These are phyloP conservation scores for Spongilla lacustris DNA, from an alignment of 37 sponge, comb jelly and placozoan genomes.

Conservation along the genomic window DNA sequence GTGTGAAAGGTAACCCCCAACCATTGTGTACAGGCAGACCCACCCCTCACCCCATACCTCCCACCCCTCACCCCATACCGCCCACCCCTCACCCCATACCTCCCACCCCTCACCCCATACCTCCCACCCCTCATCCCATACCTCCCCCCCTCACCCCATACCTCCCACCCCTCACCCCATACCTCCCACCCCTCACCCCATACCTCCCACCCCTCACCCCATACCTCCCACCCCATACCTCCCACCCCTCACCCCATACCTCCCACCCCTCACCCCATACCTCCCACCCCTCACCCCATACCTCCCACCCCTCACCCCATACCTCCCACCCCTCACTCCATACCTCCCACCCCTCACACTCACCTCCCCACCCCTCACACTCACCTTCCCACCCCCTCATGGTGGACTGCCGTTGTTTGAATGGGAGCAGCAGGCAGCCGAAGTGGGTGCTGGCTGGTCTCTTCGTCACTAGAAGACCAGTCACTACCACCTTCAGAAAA, in stretches of 20 bases:
- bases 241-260: too few relatives aligned
- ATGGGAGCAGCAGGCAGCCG: constrained; percentile 35
- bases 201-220: too few relatives aligned
- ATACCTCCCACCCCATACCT: background rate
- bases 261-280: background rate
- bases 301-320: background rate
- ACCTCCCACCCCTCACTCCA: background rate
- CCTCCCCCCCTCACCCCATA: background rate
- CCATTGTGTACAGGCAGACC: too few relatives aligned
- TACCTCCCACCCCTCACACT: background rate
- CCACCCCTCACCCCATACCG: background rate
- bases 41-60: too few relatives aligned
- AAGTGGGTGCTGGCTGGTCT: background rate
- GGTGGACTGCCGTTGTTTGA: constrained; percentile 25
- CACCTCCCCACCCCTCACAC: background rate
- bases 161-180: too few relatives aligned
- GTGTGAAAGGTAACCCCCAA: too few relatives aligned
- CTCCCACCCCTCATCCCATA: background rate
- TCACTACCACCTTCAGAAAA: constrained; percentile 22
- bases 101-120: background rate
- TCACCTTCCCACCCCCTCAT: constrained; percentile 37
- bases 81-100: background rate
- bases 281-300: background rate
- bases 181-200: too few relatives aligned
- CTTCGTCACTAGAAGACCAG: constrained; percentile 56